These are phyloP conservation scores for Upupa epops DNA, from an alignment of 2,113 vertebrate genomes.

Conservation along the genomic window DNA sequence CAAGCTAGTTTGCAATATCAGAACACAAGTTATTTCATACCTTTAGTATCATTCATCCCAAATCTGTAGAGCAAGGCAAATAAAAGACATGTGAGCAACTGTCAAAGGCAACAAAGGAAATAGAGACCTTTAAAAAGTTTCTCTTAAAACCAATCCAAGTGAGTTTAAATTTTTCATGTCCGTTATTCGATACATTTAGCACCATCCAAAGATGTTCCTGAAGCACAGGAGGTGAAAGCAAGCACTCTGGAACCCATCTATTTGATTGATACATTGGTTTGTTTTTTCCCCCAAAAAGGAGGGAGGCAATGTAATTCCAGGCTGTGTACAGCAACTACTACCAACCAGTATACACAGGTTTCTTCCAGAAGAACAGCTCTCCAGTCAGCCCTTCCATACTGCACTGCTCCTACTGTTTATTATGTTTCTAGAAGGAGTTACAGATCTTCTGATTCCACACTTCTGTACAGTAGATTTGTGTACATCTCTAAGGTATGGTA, in stretches of 20 bases:
- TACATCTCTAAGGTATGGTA: not conserved
- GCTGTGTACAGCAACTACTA: not conserved
- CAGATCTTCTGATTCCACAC: not conserved
- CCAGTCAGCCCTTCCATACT: not conserved
- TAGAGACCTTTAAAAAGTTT: not conserved
- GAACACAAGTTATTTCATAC: not conserved
- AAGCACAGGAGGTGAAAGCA: not conserved
- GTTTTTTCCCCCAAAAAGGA: not conserved
- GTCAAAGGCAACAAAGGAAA: not conserved
- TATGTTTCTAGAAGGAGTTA: constrained; percentile 1
- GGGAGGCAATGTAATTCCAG: not conserved
- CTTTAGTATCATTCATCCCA: not conserved
- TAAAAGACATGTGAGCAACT: not conserved
- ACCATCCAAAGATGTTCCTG: not conserved
- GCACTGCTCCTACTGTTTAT: not conserved
- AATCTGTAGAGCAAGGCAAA: not conserved
- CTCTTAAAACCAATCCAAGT: not conserved
- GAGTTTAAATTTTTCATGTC: not conserved
- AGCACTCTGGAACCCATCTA: not conserved
- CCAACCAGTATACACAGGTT: not conserved
- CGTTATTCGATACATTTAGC: not conserved
- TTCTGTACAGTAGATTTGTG: constrained; percentile 36
- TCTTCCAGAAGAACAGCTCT: not conserved
- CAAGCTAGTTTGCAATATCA: not conserved
- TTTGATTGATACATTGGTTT: not conserved